Percentiles rank a stretch among this genome's conserved stretches.
Conservation (phyloP, 2,797 vertebrate species). For the Heliangelus exortis region DNA sequence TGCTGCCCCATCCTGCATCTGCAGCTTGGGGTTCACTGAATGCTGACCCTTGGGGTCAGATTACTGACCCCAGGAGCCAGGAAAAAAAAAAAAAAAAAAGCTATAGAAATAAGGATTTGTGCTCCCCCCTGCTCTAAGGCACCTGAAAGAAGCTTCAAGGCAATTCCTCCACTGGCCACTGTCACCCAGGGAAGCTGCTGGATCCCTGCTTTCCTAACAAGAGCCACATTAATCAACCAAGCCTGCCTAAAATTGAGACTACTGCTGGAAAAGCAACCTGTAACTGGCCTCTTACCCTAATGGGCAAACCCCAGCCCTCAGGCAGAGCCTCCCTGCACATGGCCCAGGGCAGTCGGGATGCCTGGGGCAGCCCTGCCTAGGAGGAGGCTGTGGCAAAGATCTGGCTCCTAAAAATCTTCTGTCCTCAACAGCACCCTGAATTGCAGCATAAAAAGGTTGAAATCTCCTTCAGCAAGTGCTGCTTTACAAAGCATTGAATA, state of each 20-base stretch:
- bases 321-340: not conserved
- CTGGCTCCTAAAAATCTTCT: not conserved
- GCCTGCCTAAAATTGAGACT: accelerated
- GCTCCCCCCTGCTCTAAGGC: not conserved
- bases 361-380: not conserved
- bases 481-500: not conserved
- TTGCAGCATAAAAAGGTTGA: not conserved
- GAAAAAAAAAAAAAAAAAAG: too few species aligned
- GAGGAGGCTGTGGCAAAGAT: accelerated
- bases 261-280: not conserved
- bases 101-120: not conserved
- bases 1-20: accelerated
- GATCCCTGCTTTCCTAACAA: accelerated
- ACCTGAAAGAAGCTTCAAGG: not conserved
- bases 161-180: not conserved
- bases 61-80: not conserved
- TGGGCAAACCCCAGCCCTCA: not conserved
- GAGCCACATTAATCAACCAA: too few species aligned
- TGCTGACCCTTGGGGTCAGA: not conserved
- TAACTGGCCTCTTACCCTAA: not conserved
- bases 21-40: not conserved
- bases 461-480: too few species aligned
- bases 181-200: not conserved
- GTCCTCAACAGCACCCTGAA: not conserved
- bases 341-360: accelerated